phyloP scores from a whole-genome alignment of 2,888 invertebrate species.

The Tenthredo amoena region DNA sequence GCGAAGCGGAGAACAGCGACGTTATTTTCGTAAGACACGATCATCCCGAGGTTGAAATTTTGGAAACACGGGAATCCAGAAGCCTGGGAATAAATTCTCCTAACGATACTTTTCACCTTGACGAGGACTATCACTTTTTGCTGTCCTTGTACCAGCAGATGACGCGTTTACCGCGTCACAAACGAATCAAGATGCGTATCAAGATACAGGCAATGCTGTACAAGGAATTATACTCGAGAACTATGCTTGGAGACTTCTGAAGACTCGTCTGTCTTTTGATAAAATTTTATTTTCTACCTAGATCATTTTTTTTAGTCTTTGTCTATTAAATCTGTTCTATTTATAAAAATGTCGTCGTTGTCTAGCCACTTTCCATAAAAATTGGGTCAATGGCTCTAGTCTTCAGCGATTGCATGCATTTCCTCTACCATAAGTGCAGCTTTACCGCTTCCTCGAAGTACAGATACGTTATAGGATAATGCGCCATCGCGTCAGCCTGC shows the following conservation, averaged over 20 bases:
- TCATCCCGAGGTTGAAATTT: slow-evolving; percentile 40
- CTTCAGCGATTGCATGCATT: slow-evolving; percentile 10
- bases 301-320: neutral
- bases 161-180: slow-evolving; percentile 55
- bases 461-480: neutral
- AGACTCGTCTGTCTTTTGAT: neutral
- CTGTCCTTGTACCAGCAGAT: slow-evolving; percentile 57
- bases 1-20: neutral
- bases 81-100: neutral
- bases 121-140: slow-evolving; percentile 60
- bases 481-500: slow-evolving; percentile 8
- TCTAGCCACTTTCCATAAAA: slow-evolving; percentile 34
- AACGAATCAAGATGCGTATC: slow-evolving; percentile 59
- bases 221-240: slow-evolving; percentile 54
- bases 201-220: slow-evolving; percentile 58
- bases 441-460: neutral
- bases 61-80: neutral
- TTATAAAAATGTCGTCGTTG: slow-evolving; percentile 14
- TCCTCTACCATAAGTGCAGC: slow-evolving; percentile 15
- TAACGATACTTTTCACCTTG: slow-evolving; percentile 19
- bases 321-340: neutral
- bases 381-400: slow-evolving; percentile 39
- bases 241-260: neutral
- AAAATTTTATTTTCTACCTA: slow-evolving; percentile 41
- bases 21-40: neutral